These are phyloP conservation scores for Petrocephalus schoutedeni DNA, from an alignment of 2,797 vertebrate species.

Conservation along the genomic window DNA sequence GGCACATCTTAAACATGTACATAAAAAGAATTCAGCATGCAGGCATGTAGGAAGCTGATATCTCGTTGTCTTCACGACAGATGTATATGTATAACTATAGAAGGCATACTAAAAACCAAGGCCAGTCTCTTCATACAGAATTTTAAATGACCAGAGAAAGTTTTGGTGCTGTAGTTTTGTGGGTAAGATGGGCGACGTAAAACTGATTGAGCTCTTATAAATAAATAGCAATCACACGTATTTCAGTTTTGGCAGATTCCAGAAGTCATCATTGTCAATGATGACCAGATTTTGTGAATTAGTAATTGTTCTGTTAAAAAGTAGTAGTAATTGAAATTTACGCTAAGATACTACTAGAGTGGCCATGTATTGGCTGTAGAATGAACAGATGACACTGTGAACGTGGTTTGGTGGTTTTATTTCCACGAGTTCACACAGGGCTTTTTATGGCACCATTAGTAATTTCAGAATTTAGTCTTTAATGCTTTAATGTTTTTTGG, in stretches of 20 bases:
- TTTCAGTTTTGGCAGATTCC: conserved; percentile 70
- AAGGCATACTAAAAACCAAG: not conserved
- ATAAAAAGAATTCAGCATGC: not conserved
- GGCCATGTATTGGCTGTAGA: no score
- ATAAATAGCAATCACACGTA: conserved; percentile 73
- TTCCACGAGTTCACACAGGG: no score
- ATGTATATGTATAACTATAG: not conserved
- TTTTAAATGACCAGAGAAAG: not conserved
- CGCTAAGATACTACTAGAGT: no score
- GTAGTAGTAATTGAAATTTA: no score
- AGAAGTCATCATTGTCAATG: conserved; percentile 78
- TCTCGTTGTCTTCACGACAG: not conserved
- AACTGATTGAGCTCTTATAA: not conserved
- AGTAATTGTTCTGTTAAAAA: conserved; percentile 76
- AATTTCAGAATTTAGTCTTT: no score
- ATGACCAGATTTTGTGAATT: conserved; percentile 77
- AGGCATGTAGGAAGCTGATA: not conserved
- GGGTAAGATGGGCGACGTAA: not conserved
- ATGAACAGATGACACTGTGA: no score
- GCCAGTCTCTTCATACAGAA: not conserved
- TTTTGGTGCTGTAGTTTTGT: not conserved
- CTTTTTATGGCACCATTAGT: no score
- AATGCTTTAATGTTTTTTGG: no score
- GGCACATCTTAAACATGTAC: not conserved
- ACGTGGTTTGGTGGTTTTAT: no score